A percentile compares a stretch with the other conserved stretches of the same genome.
phyloP scores from a whole-genome alignment of 2,113 vertebrate species.

The Hyperopisus bebe region DNA sequence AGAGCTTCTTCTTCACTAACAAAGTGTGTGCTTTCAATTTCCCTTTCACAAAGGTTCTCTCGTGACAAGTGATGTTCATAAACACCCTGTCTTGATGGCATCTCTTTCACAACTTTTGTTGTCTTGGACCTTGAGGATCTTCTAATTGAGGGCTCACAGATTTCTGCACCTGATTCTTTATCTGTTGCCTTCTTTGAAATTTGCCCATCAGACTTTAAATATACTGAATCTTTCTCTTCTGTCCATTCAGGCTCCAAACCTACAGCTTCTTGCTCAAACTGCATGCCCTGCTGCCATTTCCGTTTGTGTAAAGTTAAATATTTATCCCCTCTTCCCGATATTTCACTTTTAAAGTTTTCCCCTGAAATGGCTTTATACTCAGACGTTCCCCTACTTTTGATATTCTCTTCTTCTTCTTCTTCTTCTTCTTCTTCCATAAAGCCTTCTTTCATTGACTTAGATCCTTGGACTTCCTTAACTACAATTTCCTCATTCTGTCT shows the following conservation, averaged over 20 bases:
- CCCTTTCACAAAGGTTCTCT: conserved; percentile 58
- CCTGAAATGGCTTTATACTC: conserved; percentile 39
- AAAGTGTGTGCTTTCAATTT: conserved; percentile 51
- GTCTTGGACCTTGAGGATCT: conserved; percentile 34
- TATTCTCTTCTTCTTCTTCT: conserved; percentile 38
- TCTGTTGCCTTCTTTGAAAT: neutral
- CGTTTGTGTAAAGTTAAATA: conserved; percentile 48
- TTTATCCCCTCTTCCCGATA: conserved; percentile 53
- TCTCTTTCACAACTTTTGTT: conserved; percentile 38
- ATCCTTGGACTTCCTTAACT: conserved; percentile 35
- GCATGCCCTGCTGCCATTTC: conserved; percentile 57
- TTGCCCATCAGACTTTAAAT: conserved; percentile 11
- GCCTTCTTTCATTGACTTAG: conserved; percentile 33
- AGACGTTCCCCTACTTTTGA: conserved; percentile 18
- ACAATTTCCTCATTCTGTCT: conserved; percentile 22
- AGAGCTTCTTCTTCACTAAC: conserved; percentile 60
- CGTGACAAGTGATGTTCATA: conserved; percentile 55
- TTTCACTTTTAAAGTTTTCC: conserved; percentile 48
- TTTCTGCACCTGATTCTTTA: neutral
- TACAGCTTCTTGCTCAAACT: conserved; percentile 38
- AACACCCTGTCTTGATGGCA: conserved; percentile 22
- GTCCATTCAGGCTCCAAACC: conserved; percentile 35
- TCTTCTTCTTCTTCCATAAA: conserved; percentile 37
- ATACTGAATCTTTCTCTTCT: conserved; percentile 20
- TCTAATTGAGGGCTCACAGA: conserved; percentile 3